Evolutionary conservation across 2,113 vertebrate genomes (phyloP), one percentile per base, ranked within the genome.

Genomic region (Lepus europaeus): DNA sequence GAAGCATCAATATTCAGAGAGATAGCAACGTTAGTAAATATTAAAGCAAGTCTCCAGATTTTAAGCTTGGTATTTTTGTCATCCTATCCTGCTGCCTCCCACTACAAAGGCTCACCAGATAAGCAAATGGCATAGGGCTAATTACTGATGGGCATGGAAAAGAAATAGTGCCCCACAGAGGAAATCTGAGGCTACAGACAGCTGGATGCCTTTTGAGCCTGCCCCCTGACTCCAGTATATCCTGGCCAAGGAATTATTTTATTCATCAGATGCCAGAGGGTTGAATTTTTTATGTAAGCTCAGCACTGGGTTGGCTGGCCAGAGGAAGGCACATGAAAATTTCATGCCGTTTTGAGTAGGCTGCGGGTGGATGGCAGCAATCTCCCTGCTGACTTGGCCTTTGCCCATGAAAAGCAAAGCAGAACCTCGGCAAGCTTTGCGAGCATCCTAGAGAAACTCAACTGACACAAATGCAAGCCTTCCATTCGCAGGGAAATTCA

Each of bases 261-360:
- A 98, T 98, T 98, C 97, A 98, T 97, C 94, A 96, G 93, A 96
- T 89, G 86, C 95, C 95, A 96, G 82, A 95, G 92, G 82, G 93
- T 27, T 93, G 93, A 87, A 92, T 95, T 96, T 96, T 59, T 93
- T 95, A 95, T 93, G 77, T 93, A 97, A 97, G 93, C 29, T 86
- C 63, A n/a, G 45, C 88, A 36, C 90, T 89, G 93, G 92, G 89
- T 85, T 95, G 97, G 73, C 94, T 70, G 51, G 73, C 90, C 56
- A 97, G 81, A 87, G 95, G 97, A 0, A 92, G 87, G 69, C 89
- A 87, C 96, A 97, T 95, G 90, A 97, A 98, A 97, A 97, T 96
- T 92, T 96, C 96, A 97, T 93, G 85, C 80, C 5, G 56, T 88
- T 96, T 25, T 1, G 1, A 96, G 95, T 83, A 79, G 70, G 91